These are phyloP conservation scores for Philaenus spumarius DNA, from an alignment of 1,140 invertebrate species.

Conservation along the genomic window DNA sequence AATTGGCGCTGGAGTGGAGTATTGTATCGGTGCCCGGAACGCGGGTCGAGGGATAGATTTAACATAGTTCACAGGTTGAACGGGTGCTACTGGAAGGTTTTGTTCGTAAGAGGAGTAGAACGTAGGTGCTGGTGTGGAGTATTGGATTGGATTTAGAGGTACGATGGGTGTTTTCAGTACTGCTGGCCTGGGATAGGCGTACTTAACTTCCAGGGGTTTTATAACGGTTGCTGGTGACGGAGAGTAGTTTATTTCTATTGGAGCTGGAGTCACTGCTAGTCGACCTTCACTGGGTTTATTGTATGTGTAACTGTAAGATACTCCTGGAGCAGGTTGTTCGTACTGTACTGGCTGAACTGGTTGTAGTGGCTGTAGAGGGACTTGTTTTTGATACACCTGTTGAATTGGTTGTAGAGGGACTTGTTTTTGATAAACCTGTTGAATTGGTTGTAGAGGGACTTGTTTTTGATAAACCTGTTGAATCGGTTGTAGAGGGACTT, in stretches of 20 bases:
- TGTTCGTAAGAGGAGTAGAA: neutral
- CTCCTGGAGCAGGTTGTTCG: neutral
- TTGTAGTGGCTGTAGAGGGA: no score
- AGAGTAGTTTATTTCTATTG: neutral
- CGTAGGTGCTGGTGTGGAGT: constrained; percentile 1
- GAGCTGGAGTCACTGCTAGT: no score
- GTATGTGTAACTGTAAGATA: constrained; percentile 31
- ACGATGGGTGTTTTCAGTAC: constrained; percentile 8
- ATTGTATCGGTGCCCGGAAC: constrained; percentile 20
- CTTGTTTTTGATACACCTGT: no score
- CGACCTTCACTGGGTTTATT: constrained; percentile 20
- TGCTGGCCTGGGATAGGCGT: constrained; percentile 7
- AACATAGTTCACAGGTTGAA: no score
- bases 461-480: neutral
- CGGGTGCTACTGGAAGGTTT: no score
- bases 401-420: no score
- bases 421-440: no score
- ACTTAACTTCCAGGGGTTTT: constrained; percentile 6
- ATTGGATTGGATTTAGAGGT: constrained; percentile 10
- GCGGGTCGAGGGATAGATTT: no score
- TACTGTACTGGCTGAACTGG: no score
- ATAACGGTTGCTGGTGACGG: constrained; percentile 1
- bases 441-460: no score
- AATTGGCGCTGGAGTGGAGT: constrained; percentile 10
- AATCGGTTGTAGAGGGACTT: neutral